Percentiles rank a stretch among this genome's conserved stretches.
phyloP scores from a whole-genome alignment of 2,888 invertebrate genomes.

The Hydriomena furcata region DNA sequence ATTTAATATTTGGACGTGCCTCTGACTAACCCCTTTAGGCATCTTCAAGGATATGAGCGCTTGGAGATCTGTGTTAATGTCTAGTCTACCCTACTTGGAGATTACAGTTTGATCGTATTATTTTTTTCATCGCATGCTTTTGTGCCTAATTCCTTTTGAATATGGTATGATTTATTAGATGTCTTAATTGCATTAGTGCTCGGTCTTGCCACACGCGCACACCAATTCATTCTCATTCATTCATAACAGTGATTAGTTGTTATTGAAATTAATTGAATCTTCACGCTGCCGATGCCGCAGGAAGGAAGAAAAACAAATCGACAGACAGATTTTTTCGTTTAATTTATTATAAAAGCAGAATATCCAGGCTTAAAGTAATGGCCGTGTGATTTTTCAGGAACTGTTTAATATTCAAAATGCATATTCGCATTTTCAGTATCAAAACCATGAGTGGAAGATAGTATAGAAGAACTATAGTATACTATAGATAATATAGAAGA shows the following conservation, averaged over 20 bases:
- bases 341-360: too few species aligned
- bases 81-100: too few species aligned
- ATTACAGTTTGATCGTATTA: too few species aligned
- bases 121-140: slow-evolving; percentile 41
- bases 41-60: too few species aligned
- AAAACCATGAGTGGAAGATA: too few species aligned
- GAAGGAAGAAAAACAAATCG: background rate
- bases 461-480: too few species aligned
- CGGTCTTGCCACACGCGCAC: slow-evolving; percentile 45
- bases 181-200: slow-evolving; percentile 50
- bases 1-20: too few species aligned
- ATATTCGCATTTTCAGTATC: slow-evolving; percentile 3
- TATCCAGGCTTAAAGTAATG: background rate
- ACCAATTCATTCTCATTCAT: slow-evolving; percentile 52
- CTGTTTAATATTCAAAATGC: slow-evolving; percentile 1
- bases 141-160: slow-evolving; percentile 56
- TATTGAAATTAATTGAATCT: slow-evolving; percentile 43
- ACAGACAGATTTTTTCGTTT: background rate
- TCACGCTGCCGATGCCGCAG: background rate
- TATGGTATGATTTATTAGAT: slow-evolving; percentile 57
- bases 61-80: too few species aligned
- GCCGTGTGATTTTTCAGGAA: background rate
- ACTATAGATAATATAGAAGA: too few species aligned
- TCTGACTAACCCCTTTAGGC: too few species aligned
- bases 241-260: slow-evolving; percentile 43